phyloP scores from a whole-genome alignment of 2,888 invertebrate species.

The Serripes groenlandicus region DNA sequence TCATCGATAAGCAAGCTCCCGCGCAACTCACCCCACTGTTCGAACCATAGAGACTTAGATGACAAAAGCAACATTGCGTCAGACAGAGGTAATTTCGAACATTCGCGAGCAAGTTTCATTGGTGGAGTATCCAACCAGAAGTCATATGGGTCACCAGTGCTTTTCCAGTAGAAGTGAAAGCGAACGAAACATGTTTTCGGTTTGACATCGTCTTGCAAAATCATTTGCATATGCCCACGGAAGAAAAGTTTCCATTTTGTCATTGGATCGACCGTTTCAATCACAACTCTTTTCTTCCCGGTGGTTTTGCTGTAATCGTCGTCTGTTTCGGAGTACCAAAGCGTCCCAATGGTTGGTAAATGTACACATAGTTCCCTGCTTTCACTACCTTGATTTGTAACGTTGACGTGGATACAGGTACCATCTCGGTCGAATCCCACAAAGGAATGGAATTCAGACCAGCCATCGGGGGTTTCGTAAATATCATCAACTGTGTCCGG shows the following conservation, averaged over 20 bases:
- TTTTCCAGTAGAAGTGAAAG: conserved; percentile 8
- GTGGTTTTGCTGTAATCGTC: not conserved
- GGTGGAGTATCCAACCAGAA: not conserved
- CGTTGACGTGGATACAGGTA: not conserved
- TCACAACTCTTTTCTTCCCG: not conserved
- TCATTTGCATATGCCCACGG: not conserved
- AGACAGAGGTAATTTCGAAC: not conserved
- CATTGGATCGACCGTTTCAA: not conserved
- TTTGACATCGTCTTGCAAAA: not conserved
- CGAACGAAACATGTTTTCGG: not conserved
- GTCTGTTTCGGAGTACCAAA: not conserved
- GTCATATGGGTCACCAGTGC: not conserved
- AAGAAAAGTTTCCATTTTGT: not conserved
- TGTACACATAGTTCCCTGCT: not conserved
- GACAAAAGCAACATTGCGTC: not conserved
- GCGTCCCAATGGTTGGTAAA: not conserved
- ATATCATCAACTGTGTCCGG: not conserved
- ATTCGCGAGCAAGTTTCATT: not conserved
- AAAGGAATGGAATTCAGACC: not conserved
- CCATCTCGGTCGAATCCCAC: not conserved
- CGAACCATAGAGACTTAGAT: not conserved
- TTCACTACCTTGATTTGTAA: not conserved
- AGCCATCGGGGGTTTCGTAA: not conserved
- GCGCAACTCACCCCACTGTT: conserved; percentile 13
- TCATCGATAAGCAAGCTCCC: not conserved